Percentiles rank a stretch among this genome's conserved stretches.
Conservation (phyloP, 2,888 invertebrate species). For the Philopedon plagiatum region DNA sequence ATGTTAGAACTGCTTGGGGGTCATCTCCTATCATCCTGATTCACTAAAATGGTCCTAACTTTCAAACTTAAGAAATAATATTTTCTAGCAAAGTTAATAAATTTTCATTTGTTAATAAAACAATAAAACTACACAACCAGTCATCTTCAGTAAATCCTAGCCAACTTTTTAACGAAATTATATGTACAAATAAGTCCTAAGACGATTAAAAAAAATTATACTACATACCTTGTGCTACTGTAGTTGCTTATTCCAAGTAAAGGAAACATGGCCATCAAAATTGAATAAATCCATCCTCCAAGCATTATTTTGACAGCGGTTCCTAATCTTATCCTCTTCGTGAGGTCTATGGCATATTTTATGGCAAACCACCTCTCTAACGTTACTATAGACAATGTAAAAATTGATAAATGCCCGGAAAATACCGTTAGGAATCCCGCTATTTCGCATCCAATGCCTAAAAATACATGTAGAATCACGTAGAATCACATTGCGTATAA, state of each 20-base stretch:
- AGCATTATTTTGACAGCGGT: conserved; percentile 84
- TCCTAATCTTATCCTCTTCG: conserved; percentile 81
- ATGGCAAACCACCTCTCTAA: conserved; percentile 89
- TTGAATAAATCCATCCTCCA: conserved; percentile 84
- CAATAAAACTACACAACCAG: no score
- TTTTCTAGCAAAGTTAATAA: no score
- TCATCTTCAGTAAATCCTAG: no score
- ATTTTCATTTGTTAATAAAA: no score
- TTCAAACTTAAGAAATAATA: no score
- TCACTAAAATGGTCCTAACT: no score
- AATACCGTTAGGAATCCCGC: conserved; percentile 92
- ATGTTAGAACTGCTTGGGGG: no score
- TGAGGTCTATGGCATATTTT: conserved; percentile 86
- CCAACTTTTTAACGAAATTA: neutral
- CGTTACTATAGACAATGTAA: conserved; percentile 88
- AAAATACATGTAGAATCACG: no score
- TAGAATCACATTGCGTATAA: no score
- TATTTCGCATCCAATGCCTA: conserved; percentile 84
- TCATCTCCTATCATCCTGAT: no score
- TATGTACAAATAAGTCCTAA: neutral
- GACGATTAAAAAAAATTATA: neutral
- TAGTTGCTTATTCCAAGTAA: conserved; percentile 89
- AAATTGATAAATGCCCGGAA: conserved; percentile 89
- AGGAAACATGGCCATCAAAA: conserved; percentile 84
- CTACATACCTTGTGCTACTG: conserved; percentile 81